Evolutionary conservation across 2,888 invertebrate species (phyloP).

Genomic region (Maniola hyperantus): DNA sequence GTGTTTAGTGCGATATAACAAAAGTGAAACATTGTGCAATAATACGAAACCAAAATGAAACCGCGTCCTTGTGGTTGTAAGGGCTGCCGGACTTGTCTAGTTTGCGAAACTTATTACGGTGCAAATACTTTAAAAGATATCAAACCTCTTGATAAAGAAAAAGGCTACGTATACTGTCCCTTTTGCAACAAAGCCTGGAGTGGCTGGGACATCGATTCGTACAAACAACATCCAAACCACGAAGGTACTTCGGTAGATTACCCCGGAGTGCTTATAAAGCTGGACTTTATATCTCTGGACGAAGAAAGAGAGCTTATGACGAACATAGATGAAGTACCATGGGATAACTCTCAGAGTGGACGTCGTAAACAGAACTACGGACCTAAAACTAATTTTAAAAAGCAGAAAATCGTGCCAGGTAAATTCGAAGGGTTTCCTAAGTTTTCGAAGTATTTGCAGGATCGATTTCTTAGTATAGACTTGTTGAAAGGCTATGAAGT

Average conservation of each 20-base stretch:
- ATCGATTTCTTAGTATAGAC: conserved; percentile 84
- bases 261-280: conserved; percentile 86
- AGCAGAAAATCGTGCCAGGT: conserved; percentile 89
- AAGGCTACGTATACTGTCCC: conserved; percentile 89
- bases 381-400: conserved; percentile 99
- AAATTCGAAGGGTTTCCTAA: conserved; percentile 94
- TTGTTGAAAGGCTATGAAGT: conserved; percentile 88
- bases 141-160: conserved; percentile 73
- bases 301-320: conserved; percentile 87
- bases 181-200: conserved; percentile 88
- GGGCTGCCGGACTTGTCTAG: conserved; percentile 93
- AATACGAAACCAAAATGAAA: conserved; percentile 46
- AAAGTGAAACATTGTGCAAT: conserved; percentile 20
- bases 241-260: conserved; percentile 82
- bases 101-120: conserved; percentile 88
- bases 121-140: conserved; percentile 63
- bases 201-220: conserved; percentile 86
- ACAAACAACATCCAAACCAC: conserved; percentile 87
- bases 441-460: conserved; percentile 90
- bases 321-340: conserved; percentile 90
- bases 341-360: conserved; percentile 97
- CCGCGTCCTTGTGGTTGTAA: conserved; percentile 95
- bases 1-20: not conserved
- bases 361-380: conserved; percentile 99
- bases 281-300: conserved; percentile 87